Percentiles rank a stretch among this genome's conserved stretches.
These are phyloP conservation scores for Helicoverpa assulta DNA, from an alignment of 2,888 invertebrate species.

Conservation along the genomic window DNA sequence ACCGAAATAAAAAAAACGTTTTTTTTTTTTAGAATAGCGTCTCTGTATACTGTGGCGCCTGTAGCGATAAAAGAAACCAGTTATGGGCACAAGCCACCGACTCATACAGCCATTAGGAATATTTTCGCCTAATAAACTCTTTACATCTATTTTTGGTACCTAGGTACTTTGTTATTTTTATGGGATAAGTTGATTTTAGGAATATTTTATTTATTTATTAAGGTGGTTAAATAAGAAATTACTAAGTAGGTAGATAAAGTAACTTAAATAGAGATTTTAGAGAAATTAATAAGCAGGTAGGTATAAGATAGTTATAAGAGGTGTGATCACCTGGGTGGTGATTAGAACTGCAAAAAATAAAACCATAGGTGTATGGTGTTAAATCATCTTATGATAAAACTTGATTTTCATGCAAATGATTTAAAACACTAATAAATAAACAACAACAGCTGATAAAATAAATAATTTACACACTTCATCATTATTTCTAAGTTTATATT, in stretches of 20 bases:
- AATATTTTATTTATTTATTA: no score
- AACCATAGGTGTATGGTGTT: not conserved
- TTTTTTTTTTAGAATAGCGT: slow-evolving; percentile 29
- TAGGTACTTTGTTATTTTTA: slow-evolving; percentile 12
- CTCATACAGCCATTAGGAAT: slow-evolving; percentile 35
- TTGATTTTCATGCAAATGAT: not conserved
- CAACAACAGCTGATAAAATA: slow-evolving; percentile 12
- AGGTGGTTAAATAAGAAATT: no score
- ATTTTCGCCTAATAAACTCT: slow-evolving; percentile 52
- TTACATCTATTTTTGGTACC: slow-evolving; percentile 33
- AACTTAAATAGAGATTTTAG: no score
- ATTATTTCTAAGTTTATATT: slow-evolving; percentile 1
- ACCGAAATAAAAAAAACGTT: slow-evolving; percentile 33
- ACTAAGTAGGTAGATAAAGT: no score
- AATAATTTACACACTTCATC: slow-evolving; percentile 1
- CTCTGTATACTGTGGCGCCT: slow-evolving; percentile 39
- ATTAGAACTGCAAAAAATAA: not conserved
- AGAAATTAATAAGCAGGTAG: no score
- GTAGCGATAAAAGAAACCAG: slow-evolving; percentile 59
- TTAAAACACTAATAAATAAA: slow-evolving; percentile 10
- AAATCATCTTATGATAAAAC: not conserved
- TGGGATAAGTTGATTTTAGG: not conserved
- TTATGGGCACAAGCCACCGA: slow-evolving; percentile 49
- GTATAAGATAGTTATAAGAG: not conserved
- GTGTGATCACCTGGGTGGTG: no score